Percentiles rank a stretch among this genome's conserved stretches.
phyloP scores from a whole-genome alignment of 2,888 invertebrate genomes.

The Zelleria hepariella region DNA sequence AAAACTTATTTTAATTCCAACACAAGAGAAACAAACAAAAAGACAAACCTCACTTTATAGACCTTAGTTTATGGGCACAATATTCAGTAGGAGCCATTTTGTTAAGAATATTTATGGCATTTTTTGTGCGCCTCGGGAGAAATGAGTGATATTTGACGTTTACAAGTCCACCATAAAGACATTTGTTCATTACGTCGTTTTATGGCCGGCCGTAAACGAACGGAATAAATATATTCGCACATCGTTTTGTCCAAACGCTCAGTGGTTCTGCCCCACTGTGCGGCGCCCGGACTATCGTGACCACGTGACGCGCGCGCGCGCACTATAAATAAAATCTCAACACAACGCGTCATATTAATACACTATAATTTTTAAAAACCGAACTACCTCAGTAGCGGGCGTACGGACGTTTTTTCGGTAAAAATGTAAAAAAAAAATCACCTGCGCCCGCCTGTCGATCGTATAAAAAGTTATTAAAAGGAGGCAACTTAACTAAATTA shows the following conservation, averaged over 20 bases:
- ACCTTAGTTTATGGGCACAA: conserved; percentile 58
- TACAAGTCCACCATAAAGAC: conserved; percentile 64
- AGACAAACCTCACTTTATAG: conserved; percentile 64
- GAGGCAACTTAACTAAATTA: conserved; percentile 70
- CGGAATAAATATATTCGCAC: conserved; percentile 52
- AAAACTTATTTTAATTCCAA: conserved; percentile 53
- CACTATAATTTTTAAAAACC: conserved; percentile 62
- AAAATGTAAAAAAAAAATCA: conserved; percentile 40
- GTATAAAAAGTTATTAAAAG: conserved; percentile 66
- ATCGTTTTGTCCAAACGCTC: conserved; percentile 35
- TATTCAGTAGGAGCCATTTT: conserved; percentile 68
- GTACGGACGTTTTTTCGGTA: conserved; percentile 28
- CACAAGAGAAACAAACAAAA: conserved; percentile 49
- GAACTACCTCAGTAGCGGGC: conserved; percentile 67
- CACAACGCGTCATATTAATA: conserved; percentile 54
- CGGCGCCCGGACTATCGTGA: conserved; percentile 9
- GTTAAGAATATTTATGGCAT: conserved; percentile 66
- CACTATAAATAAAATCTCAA: conserved; percentile 54
- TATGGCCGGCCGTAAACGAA: conserved; percentile 46
- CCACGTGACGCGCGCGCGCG: conserved; percentile 33
- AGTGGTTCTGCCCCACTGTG: background rate
- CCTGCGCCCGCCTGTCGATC: conserved; percentile 44
- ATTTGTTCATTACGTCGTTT: conserved; percentile 60
- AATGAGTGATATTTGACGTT: conserved; percentile 64
- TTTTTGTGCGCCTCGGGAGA: conserved; percentile 51